These are phyloP conservation scores for Cephalopterus ornatus DNA, from an alignment of 2,113 vertebrate species.

Conservation along the genomic window DNA sequence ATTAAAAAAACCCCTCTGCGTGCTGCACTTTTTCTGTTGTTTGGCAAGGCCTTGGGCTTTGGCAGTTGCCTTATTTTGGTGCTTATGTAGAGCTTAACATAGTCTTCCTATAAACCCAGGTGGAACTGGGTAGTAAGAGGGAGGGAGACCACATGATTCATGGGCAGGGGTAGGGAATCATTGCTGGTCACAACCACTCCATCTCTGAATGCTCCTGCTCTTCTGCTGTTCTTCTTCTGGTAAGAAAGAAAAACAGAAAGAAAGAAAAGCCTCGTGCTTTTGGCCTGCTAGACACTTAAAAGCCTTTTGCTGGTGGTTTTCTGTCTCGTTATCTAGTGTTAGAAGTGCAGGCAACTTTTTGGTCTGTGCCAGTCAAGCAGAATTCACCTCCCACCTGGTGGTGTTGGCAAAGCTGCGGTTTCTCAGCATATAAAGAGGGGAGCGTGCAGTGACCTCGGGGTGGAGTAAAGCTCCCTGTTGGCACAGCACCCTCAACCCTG, in stretches of 20 bases:
- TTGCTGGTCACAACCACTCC: background rate
- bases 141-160: background rate
- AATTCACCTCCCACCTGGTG: background rate
- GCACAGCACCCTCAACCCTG: background rate
- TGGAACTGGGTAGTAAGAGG: background rate
- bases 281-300: fast-evolving
- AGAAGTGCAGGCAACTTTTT: background rate
- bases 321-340: background rate
- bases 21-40: background rate
- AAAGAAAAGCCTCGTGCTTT: too few relatives aligned
- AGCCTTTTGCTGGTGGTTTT: background rate
- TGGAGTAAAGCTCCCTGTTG: conserved; percentile 9
- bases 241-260: too few relatives aligned
- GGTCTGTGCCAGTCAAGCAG: background rate
- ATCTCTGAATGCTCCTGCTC: background rate
- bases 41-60: conserved; percentile 12
- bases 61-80: conserved; percentile 9
- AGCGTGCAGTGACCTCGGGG: conserved; percentile 16
- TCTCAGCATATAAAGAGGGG: background rate
- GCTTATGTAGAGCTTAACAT: background rate
- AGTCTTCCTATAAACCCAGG: conserved; percentile 26
- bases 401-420: background rate
- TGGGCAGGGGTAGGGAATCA: background rate
- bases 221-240: background rate
- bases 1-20: background rate